A percentile compares a stretch with the other conserved stretches of the same genome.
These are phyloP conservation scores for Palaemon carinicauda DNA, from an alignment of 1,140 invertebrate genomes.

Conservation along the genomic window DNA sequence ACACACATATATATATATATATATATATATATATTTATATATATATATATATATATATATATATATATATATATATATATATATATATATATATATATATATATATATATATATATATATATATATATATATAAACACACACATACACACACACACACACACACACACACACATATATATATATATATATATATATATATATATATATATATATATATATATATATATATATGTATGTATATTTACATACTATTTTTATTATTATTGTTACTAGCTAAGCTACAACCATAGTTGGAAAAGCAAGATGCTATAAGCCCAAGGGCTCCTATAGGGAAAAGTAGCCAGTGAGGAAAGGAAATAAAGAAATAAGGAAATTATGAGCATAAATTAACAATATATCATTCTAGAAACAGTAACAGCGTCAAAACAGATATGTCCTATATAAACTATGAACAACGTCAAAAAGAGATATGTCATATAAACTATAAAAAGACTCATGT, in stretches of 20 bases:
- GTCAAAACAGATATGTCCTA: too few relatives aligned
- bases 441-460: too few relatives aligned
- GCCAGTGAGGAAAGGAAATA: too few relatives aligned
- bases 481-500: too few relatives aligned
- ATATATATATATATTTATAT: not conserved
- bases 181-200: slow-evolving; percentile 16
- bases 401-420: too few relatives aligned
- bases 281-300: too few relatives aligned
- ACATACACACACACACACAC: not conserved
- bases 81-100: slow-evolving; percentile 21
- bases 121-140: not conserved
- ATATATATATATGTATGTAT: slow-evolving; percentile 3
- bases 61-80: slow-evolving; percentile 19
- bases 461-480: too few relatives aligned
- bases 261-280: too few relatives aligned
- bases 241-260: too few relatives aligned
- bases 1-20: slow-evolving; percentile 17
- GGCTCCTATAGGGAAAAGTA: too few relatives aligned
- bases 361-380: too few relatives aligned
- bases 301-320: not conserved
- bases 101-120: slow-evolving; percentile 10
- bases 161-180: slow-evolving; percentile 1
- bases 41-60: slow-evolving; percentile 6
- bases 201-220: not conserved
- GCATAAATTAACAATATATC: too few relatives aligned